These are phyloP conservation scores for Cataglyphis livida DNA, from an alignment of 2,888 invertebrate genomes.

Conservation along the genomic window DNA sequence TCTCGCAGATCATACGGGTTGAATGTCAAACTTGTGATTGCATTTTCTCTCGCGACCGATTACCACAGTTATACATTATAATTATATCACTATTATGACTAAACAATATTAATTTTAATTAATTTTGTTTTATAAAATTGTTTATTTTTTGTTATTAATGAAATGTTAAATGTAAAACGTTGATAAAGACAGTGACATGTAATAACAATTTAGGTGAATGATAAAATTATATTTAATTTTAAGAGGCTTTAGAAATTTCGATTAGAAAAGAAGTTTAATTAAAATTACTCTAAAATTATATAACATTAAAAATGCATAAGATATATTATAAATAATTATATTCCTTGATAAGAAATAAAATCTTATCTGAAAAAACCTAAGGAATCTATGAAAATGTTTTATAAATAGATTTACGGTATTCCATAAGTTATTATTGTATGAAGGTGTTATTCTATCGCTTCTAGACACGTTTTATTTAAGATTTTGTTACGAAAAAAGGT, in stretches of 20 bases:
- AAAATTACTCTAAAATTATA: not conserved
- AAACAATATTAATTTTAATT: not conserved
- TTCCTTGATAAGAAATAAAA: not conserved
- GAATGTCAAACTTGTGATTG: conserved; percentile 1
- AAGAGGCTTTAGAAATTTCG: not conserved
- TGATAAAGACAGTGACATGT: not conserved
- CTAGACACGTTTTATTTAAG: not conserved
- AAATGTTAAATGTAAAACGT: not conserved
- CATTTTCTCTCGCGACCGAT: not conserved
- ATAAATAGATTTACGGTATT: not conserved
- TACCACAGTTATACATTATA: not conserved
- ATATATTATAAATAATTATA: not conserved
- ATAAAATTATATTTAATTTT: not conserved
- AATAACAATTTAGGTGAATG: not conserved
- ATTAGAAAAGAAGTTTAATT: not conserved
- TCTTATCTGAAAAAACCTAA: not conserved
- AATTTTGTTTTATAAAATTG: not conserved
- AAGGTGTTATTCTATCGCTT: not conserved
- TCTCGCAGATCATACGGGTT: conserved; percentile 29
- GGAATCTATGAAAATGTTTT: not conserved
- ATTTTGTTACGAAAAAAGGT: not conserved
- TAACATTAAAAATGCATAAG: not conserved
- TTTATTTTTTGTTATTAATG: not conserved
- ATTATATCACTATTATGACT: not conserved
- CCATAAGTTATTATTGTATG: not conserved